These are phyloP conservation scores for Leptura quadrifasciata DNA, from an alignment of 2,888 invertebrate species.

Conservation along the genomic window DNA sequence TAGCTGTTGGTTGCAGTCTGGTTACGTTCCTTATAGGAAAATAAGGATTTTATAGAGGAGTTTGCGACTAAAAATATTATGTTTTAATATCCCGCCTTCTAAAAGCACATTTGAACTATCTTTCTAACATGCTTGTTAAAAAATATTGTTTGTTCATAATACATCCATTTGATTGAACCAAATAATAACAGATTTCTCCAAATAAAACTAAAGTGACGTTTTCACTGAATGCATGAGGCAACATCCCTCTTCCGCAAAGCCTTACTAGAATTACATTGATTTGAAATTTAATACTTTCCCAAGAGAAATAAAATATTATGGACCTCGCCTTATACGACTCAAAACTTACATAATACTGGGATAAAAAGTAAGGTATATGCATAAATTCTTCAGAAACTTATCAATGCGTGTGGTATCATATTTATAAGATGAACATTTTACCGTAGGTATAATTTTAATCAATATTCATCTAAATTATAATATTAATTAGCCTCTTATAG, in stretches of 20 bases:
- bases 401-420: not conserved
- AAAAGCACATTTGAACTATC: no score
- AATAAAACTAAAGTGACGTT: not conserved
- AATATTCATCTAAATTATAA: constrained; percentile 32
- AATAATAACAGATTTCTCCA: not conserved
- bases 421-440: not conserved
- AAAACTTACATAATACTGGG: constrained; percentile 9
- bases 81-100: no score
- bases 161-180: not conserved
- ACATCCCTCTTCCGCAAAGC: not conserved
- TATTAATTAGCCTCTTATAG: constrained; percentile 18
- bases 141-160: no score
- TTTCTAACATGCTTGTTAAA: no score
- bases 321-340: not conserved
- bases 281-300: constrained; percentile 31
- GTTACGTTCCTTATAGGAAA: no score
- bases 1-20: no score
- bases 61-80: no score
- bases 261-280: constrained; percentile 10
- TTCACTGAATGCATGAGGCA: not conserved
- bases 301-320: constrained; percentile 26
- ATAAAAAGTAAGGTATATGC: not conserved
- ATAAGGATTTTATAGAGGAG: no score
- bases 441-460: constrained; percentile 22
- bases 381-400: not conserved